Evolutionary conservation across 2,888 invertebrate species (phyloP), one percentile per base, ranked within the genome.

Genomic region (Amiota minor): DNA sequence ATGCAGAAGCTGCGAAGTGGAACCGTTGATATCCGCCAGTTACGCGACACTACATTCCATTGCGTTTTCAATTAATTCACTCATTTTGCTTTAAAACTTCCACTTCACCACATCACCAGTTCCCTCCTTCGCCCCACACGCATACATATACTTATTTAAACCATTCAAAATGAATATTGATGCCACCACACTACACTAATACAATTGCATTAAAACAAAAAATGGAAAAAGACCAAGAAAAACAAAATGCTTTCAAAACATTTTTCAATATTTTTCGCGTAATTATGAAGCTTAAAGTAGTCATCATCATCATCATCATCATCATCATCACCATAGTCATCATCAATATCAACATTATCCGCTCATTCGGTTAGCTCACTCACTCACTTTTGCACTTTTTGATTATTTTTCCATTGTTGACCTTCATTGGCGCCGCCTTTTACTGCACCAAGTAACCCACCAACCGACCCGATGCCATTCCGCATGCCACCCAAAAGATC

Each of bases 21-120:
- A 88, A 88, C 89, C 86, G 81, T 82, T 87, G 85, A 87, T 87
- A 88, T 88, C 88, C 88, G 88, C 82, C 86, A 86, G 87, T 86
- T 86, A 85, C 86, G 85, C 85, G 85, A 83, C 82, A 85, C 82
- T 85, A 81, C 79, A 81, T 84, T 78, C 81, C 79, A 76, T 80
- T 79, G 78, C 77, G 76, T 78, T 78, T 74, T 75, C 76, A 77
- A 75, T 77, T 77, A 73, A 77, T 72, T 75, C 70, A 70, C 59
- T 71, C 18, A 11, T 12, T 50, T 50, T n/a, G 53, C n/a, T 35
- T 35, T 10, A 12, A n/a, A n/a, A n/a, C 53, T 12, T 50, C n/a
- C 53, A n/a, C 2, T 2, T 59, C 59, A n/a, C 18, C 59, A 9
- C 59, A 56, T 59, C 59, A 20, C 59, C n/a, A n/a, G 59, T 59